These are phyloP conservation scores for Apamea anceps DNA, from an alignment of 2,888 invertebrate species.

Conservation along the genomic window DNA sequence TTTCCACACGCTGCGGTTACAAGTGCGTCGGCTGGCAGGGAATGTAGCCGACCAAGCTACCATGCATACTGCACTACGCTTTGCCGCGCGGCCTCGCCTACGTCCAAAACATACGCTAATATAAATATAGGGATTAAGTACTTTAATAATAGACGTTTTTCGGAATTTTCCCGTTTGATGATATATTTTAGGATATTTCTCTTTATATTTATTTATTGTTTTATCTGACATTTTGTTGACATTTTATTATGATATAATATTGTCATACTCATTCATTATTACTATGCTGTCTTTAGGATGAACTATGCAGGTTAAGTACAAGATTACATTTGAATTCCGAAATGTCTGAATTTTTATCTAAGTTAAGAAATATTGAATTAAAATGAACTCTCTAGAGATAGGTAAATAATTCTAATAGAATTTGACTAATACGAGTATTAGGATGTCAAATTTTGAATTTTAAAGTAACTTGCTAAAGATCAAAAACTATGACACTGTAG, in stretches of 20 bases:
- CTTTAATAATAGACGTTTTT: conserved; percentile 67
- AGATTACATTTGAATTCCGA: conserved; percentile 24
- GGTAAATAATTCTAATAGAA: conserved; percentile 37
- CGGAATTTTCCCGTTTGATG: conserved; percentile 47
- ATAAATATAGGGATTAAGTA: conserved; percentile 67
- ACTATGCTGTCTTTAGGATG: conserved; percentile 17
- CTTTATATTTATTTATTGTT: conserved; percentile 37
- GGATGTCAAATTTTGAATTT: conserved; percentile 41
- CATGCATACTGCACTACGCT: conserved; percentile 85
- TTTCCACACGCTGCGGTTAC: conserved; percentile 81
- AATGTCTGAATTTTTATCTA: conserved; percentile 17
- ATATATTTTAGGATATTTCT: conserved; percentile 26
- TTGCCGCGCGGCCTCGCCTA: conserved; percentile 79
- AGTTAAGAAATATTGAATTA: conserved; percentile 31
- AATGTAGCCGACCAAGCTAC: conserved; percentile 85
- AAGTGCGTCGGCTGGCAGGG: conserved; percentile 80
- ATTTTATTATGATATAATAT: conserved; percentile 24
- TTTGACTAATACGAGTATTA: conserved; percentile 38
- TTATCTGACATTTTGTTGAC: neutral
- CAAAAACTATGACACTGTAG: conserved; percentile 19
- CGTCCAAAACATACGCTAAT: conserved; percentile 65
- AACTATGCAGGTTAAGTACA: conserved; percentile 47
- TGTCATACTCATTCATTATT: conserved; percentile 40
- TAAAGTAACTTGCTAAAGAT: conserved; percentile 33
- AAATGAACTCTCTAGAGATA: conserved; percentile 25